Conservation (phyloP, 2,797 vertebrate species). For the Phataginus tetradactyla region DNA sequence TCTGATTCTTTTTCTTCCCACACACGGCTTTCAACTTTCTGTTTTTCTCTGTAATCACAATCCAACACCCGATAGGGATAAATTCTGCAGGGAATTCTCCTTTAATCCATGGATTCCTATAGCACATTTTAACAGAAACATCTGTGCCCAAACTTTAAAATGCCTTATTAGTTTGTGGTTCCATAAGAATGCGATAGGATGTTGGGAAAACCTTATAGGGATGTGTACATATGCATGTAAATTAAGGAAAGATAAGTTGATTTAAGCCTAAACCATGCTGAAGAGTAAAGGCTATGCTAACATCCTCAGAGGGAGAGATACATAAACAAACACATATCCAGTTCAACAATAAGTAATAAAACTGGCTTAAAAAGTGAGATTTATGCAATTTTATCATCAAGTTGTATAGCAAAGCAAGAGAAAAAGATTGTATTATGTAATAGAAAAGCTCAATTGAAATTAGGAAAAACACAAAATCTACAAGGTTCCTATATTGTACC, state of each 20-base stretch:
- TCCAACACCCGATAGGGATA: not conserved
- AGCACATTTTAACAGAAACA: conserved; percentile 49
- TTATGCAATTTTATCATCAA: not conserved
- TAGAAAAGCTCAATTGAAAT: not conserved
- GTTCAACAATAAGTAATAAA: not conserved
- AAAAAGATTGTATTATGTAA: not conserved
- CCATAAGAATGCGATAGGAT: not conserved
- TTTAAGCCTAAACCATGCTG: not conserved
- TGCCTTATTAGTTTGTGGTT: not conserved
- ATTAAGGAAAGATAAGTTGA: not conserved
- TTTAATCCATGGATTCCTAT: not conserved
- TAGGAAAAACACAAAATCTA: not conserved
- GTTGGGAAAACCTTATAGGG: not conserved
- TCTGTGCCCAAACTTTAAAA: conserved; percentile 19
- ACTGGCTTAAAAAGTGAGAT: not conserved
- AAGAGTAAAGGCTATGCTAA: not conserved
- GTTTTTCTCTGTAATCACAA: conserved; percentile 16
- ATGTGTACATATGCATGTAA: not conserved
- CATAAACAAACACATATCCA: not conserved
- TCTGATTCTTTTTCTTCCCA: conserved; percentile 33
- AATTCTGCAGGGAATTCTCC: conserved; percentile 30
- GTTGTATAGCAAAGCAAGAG: not conserved
- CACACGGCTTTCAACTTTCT: not conserved
- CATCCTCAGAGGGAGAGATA: not conserved
- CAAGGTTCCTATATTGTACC: not conserved